Evolutionary conservation across 2,888 invertebrate genomes (phyloP).

Genomic region (Mallateleia sp.): DNA sequence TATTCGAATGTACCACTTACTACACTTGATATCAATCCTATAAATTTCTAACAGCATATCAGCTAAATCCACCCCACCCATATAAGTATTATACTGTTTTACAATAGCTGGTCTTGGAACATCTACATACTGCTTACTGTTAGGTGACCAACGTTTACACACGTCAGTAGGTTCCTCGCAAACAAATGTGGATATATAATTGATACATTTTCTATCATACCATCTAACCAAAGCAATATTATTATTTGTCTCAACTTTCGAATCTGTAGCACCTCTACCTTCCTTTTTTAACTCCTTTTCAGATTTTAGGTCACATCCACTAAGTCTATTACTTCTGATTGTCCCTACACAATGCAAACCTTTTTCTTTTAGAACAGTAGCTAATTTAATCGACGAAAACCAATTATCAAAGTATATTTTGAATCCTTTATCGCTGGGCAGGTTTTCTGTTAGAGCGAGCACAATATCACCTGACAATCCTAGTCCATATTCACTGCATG

Average conservation of each 20-base stretch:
- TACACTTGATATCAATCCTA: constrained; percentile 29
- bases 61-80: too few relatives aligned
- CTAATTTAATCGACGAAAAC: constrained; percentile 16
- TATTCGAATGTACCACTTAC: constrained; percentile 50
- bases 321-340: constrained; percentile 25
- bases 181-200: constrained; percentile 37
- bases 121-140: constrained; percentile 23
- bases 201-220: constrained; percentile 42
- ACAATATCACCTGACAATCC: constrained; percentile 31
- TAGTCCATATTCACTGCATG: constrained; percentile 12
- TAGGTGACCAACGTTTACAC: constrained; percentile 33
- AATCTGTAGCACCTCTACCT: constrained; percentile 2
- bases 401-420: constrained; percentile 36
- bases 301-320: constrained; percentile 3
- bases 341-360: constrained; percentile 32
- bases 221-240: constrained; percentile 36
- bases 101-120: constrained; percentile 31
- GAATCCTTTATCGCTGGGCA: background rate
- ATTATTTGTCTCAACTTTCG: background rate
- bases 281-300: background rate
- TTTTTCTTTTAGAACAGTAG: constrained; percentile 18
- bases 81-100: constrained; percentile 38
- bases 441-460: constrained; percentile 9
- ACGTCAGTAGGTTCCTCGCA: constrained; percentile 18
- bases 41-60: constrained; percentile 55